Percentiles rank a stretch among this genome's conserved stretches.
These are phyloP conservation scores for Accipiter virgatus DNA, from an alignment of 2,113 vertebrate species.

Conservation along the genomic window DNA sequence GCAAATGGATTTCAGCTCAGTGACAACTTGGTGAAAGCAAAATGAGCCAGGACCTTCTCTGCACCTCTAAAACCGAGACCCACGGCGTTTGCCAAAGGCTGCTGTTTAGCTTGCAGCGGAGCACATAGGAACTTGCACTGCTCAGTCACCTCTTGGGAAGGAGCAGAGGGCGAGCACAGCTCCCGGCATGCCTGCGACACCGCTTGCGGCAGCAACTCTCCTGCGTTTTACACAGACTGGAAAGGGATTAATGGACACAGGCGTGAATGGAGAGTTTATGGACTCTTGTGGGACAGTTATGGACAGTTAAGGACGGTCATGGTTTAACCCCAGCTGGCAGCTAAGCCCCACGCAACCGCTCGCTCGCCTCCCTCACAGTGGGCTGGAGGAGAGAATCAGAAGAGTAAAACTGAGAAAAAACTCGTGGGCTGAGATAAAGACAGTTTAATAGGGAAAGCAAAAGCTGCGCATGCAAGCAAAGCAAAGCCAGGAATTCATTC, in stretches of 20 bases:
- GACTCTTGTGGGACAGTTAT: no score
- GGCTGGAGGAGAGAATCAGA: no score
- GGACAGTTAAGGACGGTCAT: no score
- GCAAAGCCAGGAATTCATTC: no score
- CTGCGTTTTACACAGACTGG: no score
- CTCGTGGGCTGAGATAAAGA: no score
- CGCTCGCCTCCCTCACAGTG: no score
- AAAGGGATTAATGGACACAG: not conserved
- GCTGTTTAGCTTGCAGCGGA: not conserved
- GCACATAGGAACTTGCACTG: rapidly evolving
- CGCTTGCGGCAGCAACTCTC: rapidly evolving
- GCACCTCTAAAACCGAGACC: rapidly evolving
- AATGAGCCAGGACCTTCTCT: not conserved
- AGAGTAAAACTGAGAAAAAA: no score
- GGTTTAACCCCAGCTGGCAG: no score
- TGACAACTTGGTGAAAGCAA: not conserved
- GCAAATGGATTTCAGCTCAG: not conserved
- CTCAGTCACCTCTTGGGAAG: not conserved
- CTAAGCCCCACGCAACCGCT: no score
- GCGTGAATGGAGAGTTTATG: not conserved
- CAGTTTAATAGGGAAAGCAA: no score
- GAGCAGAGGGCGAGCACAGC: not conserved
- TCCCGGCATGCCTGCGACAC: rapidly evolving
- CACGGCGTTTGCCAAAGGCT: rapidly evolving
- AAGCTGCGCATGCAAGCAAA: no score